Base-by-base conservation (phyloP, 2,888 invertebrate genomes). In the Imbricaverruca yamaguchii region DNA sequence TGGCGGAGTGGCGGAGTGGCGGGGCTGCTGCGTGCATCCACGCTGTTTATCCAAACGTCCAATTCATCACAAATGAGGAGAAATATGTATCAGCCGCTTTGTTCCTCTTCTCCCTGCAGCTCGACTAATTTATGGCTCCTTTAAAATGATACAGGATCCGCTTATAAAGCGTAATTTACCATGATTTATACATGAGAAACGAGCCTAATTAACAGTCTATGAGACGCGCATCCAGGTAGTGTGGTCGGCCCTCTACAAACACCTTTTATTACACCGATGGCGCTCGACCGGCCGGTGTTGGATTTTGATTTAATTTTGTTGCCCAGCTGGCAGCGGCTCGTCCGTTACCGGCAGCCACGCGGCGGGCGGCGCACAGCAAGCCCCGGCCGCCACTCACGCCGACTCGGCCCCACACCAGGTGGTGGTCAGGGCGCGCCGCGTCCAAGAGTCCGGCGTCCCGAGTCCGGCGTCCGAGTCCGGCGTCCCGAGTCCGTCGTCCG, bases 111-210 rank as follows among this genome's bases (percentile, higher is more conserved):
- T 74, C 74, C 55, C 74, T 69, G 53, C 69, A 39, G 74, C 74
- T 53, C 18, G 53, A 55, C 55, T 55, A 55, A 74, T 74, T 74
- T 74, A 74, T 53, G 55, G 74, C 74, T 74, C 53, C 55, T 74
- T 74, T 74, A 74, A 74, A 74, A 74, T 74, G 74, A 74, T 74
- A 74, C 74, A 74, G 74, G 74, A 74, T 74, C 74, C 53, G 74
- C 55, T 74, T 74, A 74, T 74, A 55, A 53, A 55, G 74, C 53
- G 74, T 53, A 74, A 74, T 74, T 55, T 74, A 74, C 74, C 55
- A 74, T 74, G 74, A 74, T 74, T 74, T 74, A 74, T 74, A 13
- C 74, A 74, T 55, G 74, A 74, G 74, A 74, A 74, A 55, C 74
- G 74, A 55, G 74, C 21, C 74, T 74, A 74, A 74, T 55, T 74